phyloP scores from a whole-genome alignment of 2,113 vertebrate genomes.

The Camarhynchus parvulus region DNA sequence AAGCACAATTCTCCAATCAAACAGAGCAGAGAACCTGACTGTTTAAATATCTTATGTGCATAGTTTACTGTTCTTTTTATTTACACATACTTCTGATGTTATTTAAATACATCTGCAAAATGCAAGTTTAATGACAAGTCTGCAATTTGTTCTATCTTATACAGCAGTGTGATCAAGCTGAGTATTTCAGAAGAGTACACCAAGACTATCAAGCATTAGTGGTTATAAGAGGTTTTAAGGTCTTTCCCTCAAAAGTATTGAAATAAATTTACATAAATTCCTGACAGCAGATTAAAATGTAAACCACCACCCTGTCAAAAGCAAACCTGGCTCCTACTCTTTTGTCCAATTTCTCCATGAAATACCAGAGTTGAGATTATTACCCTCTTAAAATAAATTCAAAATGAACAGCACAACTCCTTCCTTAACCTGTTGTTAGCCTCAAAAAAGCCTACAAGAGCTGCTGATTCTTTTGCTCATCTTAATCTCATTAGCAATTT shows the following conservation, averaged over 20 bases:
- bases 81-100: background rate
- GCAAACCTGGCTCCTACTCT: background rate
- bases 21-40: background rate
- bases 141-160: background rate
- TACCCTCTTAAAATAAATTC: background rate
- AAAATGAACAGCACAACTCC: background rate
- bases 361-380: background rate
- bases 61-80: background rate
- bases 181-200: background rate
- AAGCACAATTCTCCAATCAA: background rate
- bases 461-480: background rate
- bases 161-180: background rate
- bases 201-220: background rate
- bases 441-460: background rate
- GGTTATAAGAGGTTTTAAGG: background rate
- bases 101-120: background rate
- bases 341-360: background rate
- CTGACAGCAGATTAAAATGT: background rate
- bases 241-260: background rate
- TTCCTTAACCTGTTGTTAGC: background rate
- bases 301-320: background rate
- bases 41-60: background rate
- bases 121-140: background rate
- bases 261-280: background rate
- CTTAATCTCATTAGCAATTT: background rate